Percentiles rank a stretch among this genome's conserved stretches.
Evolutionary conservation across 1,140 invertebrate genomes (phyloP).

Genomic region (Atta texana): DNA sequence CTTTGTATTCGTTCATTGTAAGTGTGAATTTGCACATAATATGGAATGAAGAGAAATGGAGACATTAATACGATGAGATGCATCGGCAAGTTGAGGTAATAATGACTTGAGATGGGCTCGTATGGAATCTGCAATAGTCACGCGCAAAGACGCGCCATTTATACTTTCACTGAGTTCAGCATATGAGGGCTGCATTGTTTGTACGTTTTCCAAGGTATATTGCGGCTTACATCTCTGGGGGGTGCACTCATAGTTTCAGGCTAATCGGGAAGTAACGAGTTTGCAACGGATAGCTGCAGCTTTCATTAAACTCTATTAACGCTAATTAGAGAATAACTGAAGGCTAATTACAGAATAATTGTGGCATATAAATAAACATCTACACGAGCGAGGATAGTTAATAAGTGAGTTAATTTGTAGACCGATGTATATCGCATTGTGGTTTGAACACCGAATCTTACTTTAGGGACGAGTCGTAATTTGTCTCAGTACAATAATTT

Average conservation of each 20-base stretch:
- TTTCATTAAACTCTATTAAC: constrained; percentile 61
- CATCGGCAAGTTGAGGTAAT: not conserved
- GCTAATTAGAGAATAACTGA: constrained; percentile 49
- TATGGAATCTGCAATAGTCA: not conserved
- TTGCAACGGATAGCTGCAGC: constrained; percentile 52
- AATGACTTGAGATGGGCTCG: not conserved
- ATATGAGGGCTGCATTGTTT: not conserved
- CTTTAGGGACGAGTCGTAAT: constrained; percentile 27
- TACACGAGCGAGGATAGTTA: constrained; percentile 21
- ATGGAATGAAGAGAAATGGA: not conserved
- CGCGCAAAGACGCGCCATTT: not conserved
- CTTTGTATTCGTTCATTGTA: not conserved
- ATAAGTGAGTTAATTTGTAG: constrained; percentile 50
- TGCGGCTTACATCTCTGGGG: constrained; percentile 24
- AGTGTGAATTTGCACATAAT: not conserved
- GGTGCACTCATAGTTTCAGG: constrained; percentile 16
- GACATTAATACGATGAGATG: not conserved
- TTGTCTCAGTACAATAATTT: constrained; percentile 20
- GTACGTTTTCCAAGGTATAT: not conserved
- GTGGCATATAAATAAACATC: constrained; percentile 38
- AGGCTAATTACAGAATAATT: constrained; percentile 51
- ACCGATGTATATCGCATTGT: constrained; percentile 1
- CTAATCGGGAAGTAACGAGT: constrained; percentile 53
- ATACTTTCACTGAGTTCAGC: not conserved
- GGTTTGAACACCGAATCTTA: constrained; percentile 34